A percentile compares a stretch with the other conserved stretches of the same genome.
Conservation (phyloP, 2,888 invertebrate genomes). For the Sceliomorpha sp. region DNA sequence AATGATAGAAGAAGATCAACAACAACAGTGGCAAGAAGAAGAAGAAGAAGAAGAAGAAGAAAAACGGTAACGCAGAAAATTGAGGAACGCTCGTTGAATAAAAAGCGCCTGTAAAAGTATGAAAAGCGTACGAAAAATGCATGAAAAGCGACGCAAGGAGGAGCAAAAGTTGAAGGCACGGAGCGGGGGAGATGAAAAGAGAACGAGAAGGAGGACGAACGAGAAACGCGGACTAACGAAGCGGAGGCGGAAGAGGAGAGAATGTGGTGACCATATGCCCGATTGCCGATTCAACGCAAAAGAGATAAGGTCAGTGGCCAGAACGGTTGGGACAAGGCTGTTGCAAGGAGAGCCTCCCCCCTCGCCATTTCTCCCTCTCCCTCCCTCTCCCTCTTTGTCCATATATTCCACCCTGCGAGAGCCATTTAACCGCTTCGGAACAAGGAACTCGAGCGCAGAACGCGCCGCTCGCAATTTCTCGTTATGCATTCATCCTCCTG, state of each 20-base stretch:
- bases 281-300: conserved; percentile 39
- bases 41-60: too few relatives aligned
- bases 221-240: conserved; percentile 41
- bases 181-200: too few relatives aligned
- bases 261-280: conserved; percentile 7
- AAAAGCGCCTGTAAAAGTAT: too few relatives aligned
- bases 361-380: too few relatives aligned
- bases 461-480: conserved; percentile 32
- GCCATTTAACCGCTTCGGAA: conserved; percentile 45
- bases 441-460: conserved; percentile 34
- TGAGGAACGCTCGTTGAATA: too few relatives aligned
- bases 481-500: conserved; percentile 35
- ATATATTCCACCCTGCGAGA: conserved; percentile 25
- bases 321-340: conserved; percentile 42
- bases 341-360: conserved; percentile 36
- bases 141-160: too few relatives aligned
- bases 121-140: too few relatives aligned
- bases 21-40: too few relatives aligned
- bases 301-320: conserved; percentile 48
- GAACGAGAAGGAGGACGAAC: conserved; percentile 38
- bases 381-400: too few relatives aligned
- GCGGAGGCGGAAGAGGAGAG: conserved; percentile 40
- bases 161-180: too few relatives aligned
- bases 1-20: too few relatives aligned
- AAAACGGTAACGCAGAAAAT: too few relatives aligned